phyloP scores from a whole-genome alignment of 2,113 vertebrate species.

The Caranx melampygus region DNA sequence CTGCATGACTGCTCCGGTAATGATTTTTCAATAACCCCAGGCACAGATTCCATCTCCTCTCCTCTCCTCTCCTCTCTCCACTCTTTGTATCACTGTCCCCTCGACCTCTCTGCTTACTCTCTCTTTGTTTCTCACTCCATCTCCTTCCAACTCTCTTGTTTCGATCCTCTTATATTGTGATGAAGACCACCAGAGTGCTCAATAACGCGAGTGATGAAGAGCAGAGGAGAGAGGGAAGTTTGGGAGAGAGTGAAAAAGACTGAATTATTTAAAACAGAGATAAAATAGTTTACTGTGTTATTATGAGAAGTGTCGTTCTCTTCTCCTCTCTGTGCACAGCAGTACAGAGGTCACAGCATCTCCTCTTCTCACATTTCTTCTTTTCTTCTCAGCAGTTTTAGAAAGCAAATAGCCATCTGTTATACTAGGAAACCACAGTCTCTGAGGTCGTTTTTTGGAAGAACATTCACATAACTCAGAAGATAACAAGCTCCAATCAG shows the following conservation, averaged over 20 bases:
- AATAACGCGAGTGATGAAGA: background rate
- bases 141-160: background rate
- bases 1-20: constrained; percentile 13
- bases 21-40: constrained; percentile 30
- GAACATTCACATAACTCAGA: background rate
- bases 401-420: constrained; percentile 19
- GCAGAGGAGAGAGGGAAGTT: background rate
- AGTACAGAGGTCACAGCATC: background rate
- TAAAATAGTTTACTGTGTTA: background rate
- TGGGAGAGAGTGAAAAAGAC: background rate
- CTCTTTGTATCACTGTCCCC: background rate
- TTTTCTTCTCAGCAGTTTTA: background rate
- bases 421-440: background rate
- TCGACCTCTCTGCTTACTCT: background rate
- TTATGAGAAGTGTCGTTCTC: background rate
- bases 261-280: constrained; percentile 8
- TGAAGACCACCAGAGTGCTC: constrained; percentile 11
- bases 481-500: background rate
- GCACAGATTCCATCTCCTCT: constrained; percentile 22
- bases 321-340: background rate
- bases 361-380: background rate
- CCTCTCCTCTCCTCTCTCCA: background rate
- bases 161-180: background rate
- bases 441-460: constrained; percentile 6
- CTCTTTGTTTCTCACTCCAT: background rate